These are phyloP conservation scores for Lordiphosa mommai DNA, from an alignment of 1,140 invertebrate species.

Conservation along the genomic window DNA sequence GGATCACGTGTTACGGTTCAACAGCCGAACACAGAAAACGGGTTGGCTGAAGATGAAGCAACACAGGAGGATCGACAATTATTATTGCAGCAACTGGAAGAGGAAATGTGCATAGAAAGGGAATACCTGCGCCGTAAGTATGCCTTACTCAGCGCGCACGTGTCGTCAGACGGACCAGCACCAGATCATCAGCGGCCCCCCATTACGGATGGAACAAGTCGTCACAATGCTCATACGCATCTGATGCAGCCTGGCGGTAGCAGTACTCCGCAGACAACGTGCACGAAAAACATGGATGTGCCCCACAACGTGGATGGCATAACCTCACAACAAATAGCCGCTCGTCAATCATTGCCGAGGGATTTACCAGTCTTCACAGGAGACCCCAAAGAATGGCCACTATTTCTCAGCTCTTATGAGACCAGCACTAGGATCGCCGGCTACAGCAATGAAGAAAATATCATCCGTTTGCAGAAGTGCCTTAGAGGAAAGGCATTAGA, in stretches of 20 bases:
- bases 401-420: not conserved
- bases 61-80: too few relatives aligned
- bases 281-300: not conserved
- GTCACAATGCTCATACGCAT: too few relatives aligned
- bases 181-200: too few relatives aligned
- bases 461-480: not conserved
- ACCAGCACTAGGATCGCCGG: not conserved
- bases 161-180: too few relatives aligned
- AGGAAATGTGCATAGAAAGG: too few relatives aligned
- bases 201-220: too few relatives aligned
- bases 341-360: not conserved
- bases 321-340: not conserved
- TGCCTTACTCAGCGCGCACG: too few relatives aligned
- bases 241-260: not conserved
- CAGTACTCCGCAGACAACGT: not conserved
- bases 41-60: too few relatives aligned
- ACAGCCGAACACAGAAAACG: too few relatives aligned
- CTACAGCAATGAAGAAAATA: not conserved
- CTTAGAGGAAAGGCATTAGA: not conserved
- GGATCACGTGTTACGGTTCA: too few relatives aligned
- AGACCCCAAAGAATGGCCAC: not conserved
- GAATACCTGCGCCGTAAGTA: too few relatives aligned
- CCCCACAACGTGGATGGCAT: not conserved
- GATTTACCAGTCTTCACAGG: not conserved
- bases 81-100: too few relatives aligned